phyloP scores from a whole-genome alignment of 1,140 invertebrate species.

The Nebria ingens region DNA sequence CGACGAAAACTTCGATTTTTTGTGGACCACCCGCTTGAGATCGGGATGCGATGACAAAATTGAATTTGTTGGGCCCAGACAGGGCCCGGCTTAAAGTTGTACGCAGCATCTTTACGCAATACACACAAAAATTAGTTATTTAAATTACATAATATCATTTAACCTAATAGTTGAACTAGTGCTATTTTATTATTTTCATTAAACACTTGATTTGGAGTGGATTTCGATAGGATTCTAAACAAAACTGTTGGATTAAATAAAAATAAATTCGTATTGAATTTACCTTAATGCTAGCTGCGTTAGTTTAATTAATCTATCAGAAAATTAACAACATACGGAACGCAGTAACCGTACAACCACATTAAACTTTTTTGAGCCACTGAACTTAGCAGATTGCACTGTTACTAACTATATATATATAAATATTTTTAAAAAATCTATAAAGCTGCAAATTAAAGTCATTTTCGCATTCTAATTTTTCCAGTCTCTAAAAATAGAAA shows the following conservation, averaged over 20 bases:
- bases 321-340: background rate
- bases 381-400: too few species aligned
- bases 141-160: constrained; percentile 5
- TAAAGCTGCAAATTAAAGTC: too few species aligned
- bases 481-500: too few species aligned
- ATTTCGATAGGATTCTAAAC: too few species aligned
- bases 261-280: background rate
- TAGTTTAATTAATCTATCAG: background rate
- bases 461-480: too few species aligned
- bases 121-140: background rate
- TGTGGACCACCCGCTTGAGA: constrained; percentile 48
- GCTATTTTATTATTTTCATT: too few species aligned
- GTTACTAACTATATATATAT: too few species aligned
- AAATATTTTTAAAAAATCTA: too few species aligned
- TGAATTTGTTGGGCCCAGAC: constrained; percentile 24
- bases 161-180: too few species aligned
- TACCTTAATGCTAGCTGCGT: background rate
- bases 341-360: background rate
- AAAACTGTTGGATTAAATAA: too few species aligned
- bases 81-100: constrained; percentile 26
- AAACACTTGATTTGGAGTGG: too few species aligned
- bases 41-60: constrained; percentile 21
- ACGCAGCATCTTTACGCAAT: constrained; percentile 23
- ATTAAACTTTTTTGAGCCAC: too few species aligned
- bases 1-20: constrained; percentile 94